A percentile compares a stretch with the other conserved stretches of the same genome.
phyloP scores from a whole-genome alignment of 2,113 vertebrate genomes.

The Rhegmatorhina hoffmannsi region DNA sequence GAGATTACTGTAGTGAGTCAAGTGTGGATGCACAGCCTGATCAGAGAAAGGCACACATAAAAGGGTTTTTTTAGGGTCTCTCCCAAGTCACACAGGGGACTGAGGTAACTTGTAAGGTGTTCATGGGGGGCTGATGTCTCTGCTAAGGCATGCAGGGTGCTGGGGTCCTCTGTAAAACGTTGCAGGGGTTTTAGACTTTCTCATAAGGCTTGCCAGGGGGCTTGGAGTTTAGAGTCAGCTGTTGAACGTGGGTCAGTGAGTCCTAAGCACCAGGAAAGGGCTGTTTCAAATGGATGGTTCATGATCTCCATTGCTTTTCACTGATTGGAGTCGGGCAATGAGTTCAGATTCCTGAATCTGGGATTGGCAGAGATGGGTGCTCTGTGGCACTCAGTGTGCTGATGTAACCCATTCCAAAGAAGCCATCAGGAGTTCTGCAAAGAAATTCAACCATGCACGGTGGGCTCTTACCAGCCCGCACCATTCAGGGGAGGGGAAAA shows the following conservation, averaged over 20 bases:
- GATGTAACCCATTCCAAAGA: neutral
- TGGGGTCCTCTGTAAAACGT: neutral
- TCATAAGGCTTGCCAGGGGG: neutral
- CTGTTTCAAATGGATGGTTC: neutral
- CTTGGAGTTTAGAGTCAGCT: neutral
- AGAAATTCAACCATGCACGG: neutral
- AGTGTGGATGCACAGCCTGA: neutral
- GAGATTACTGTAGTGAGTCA: accelerated
- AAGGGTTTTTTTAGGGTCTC: neutral
- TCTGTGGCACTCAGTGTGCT: accelerated
- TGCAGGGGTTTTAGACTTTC: neutral
- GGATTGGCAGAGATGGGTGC: neutral
- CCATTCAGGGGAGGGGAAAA: neutral
- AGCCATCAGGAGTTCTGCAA: neutral
- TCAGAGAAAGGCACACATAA: neutral
- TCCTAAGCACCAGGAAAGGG: neutral
- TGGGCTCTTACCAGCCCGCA: neutral
- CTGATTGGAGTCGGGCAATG: too few species aligned
- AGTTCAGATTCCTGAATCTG: neutral
- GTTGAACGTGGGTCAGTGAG: neutral
- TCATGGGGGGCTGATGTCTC: neutral
- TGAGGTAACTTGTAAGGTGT: neutral
- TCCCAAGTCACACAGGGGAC: neutral
- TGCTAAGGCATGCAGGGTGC: neutral
- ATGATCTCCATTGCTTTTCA: neutral